Percentiles rank a stretch among this genome's conserved stretches.
phyloP scores from a whole-genome alignment of 2,113 vertebrate species.

The Phrynocephalus versicolor region DNA sequence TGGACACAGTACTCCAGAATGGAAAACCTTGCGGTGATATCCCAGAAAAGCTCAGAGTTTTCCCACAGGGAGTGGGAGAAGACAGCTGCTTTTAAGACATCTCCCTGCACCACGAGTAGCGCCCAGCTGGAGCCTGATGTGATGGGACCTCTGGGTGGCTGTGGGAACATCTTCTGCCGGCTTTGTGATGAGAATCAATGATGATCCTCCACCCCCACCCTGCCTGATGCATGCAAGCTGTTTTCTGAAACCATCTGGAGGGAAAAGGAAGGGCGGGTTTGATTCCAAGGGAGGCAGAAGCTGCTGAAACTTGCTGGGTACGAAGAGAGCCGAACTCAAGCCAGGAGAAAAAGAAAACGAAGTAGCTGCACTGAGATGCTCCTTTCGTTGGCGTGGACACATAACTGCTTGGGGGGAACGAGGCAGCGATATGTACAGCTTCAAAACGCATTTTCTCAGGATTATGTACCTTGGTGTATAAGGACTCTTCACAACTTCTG shows the following conservation, averaged over 20 bases:
- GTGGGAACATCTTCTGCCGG: background rate
- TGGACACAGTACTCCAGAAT: too few species aligned
- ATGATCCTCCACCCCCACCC: background rate
- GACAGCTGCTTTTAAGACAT: background rate
- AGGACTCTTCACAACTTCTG: background rate
- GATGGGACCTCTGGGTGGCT: constrained; percentile 14
- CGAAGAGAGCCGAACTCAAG: background rate
- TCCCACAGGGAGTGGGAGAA: constrained; percentile 1
- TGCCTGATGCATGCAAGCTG: background rate
- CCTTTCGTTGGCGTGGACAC: background rate
- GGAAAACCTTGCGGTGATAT: background rate
- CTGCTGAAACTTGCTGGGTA: background rate
- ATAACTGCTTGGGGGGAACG: background rate
- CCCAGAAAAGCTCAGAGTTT: constrained; percentile 8
- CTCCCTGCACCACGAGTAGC: rapidly evolving
- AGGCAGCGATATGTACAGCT: background rate
- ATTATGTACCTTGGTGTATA: too few species aligned
- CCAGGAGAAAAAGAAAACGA: background rate
- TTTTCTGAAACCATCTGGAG: background rate
- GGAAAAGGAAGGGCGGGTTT: background rate
- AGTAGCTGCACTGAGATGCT: background rate
- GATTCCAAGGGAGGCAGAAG: rapidly evolving
- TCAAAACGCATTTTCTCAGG: too few species aligned
- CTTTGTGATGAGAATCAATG: background rate
- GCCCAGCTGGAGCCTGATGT: rapidly evolving